Evolutionary conservation across 2,888 invertebrate species (phyloP).

Genomic region (Harmothoe impar): DNA sequence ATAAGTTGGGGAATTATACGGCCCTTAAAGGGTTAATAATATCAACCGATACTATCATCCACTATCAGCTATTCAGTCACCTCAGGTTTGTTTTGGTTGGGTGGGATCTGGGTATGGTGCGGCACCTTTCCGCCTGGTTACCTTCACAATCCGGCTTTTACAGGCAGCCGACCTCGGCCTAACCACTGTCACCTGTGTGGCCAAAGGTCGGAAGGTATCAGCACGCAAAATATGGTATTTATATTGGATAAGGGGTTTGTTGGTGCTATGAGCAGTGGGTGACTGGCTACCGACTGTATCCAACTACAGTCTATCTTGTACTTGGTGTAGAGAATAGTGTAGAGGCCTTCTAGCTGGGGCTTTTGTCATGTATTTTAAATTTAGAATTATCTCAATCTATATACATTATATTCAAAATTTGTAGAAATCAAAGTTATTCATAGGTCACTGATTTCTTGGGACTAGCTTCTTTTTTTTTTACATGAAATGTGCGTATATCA

Average conservation of each 20-base stretch:
- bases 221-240: slow-evolving; percentile 12
- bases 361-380: background rate
- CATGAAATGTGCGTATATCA: too few species aligned
- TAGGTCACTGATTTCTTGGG: too few species aligned
- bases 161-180: background rate
- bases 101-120: background rate
- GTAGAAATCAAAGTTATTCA: too few species aligned
- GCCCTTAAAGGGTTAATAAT: too few species aligned
- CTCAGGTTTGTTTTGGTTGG: slow-evolving; percentile 19
- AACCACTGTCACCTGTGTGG: slow-evolving; percentile 34
- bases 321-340: background rate
- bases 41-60: too few species aligned
- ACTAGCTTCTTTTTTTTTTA: too few species aligned
- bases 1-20: too few species aligned
- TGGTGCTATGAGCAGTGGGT: background rate
- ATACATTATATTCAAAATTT: too few species aligned
- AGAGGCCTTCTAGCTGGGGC: background rate
- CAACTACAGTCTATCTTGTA: background rate
- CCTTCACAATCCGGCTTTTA: background rate
- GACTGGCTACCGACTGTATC: background rate
- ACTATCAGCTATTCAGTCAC: too few species aligned
- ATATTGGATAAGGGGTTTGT: slow-evolving; percentile 40
- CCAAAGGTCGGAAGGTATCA: background rate
- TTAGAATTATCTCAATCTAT: too few species aligned
- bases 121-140: background rate